Evolutionary conservation across 2,113 vertebrate species (phyloP), one percentile per base, ranked within the genome.

Genomic region (Myrmophylax atrothorax): DNA sequence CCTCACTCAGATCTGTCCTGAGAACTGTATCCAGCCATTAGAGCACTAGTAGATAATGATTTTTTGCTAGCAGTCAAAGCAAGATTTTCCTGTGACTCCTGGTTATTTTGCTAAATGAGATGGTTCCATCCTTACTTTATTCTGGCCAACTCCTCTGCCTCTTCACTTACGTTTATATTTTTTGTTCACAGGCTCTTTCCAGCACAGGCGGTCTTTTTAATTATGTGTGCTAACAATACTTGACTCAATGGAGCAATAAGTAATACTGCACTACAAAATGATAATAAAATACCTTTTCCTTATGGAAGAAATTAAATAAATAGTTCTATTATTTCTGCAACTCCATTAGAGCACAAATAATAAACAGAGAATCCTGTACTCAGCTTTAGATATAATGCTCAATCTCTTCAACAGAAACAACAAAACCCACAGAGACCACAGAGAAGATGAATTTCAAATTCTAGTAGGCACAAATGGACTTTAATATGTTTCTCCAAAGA

Each of bases 361-460:
- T 86, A 94, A 97, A 78, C 31, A 91, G 33, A 87, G n/a, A 95
- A 79, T 74, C 55, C 28, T 67, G 29, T 31, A 80, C 12, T 18
- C 87, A 66, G 64, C 62, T 79, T 90, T 81, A 80, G 28, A 69
- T 84, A 59, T 67, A 89, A 82, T 83, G 52, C 11, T 94, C 23
- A 2, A 10, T 83, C 72, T 74, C 63, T 92, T 86, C 66, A 67
- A 92, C 28, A 92, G 81, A 92, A 90, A 93, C 26, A 67, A 79
- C 2, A 3, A 93, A 97, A 91, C 35, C 94, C 75, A 91, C 60
- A 90, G 92, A 97, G 81, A 92, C 68, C 24, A 66, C 10, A 82
- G 68, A 86, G 85, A 78, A 96, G 59, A 93, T 94, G 37, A 89
- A 94, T 97, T 96, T 97, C 85, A 93, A 92, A 82, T 90, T 90